Evolutionary conservation across 2,797 vertebrate species (phyloP).

Genomic region (Margarornis squamiger): DNA sequence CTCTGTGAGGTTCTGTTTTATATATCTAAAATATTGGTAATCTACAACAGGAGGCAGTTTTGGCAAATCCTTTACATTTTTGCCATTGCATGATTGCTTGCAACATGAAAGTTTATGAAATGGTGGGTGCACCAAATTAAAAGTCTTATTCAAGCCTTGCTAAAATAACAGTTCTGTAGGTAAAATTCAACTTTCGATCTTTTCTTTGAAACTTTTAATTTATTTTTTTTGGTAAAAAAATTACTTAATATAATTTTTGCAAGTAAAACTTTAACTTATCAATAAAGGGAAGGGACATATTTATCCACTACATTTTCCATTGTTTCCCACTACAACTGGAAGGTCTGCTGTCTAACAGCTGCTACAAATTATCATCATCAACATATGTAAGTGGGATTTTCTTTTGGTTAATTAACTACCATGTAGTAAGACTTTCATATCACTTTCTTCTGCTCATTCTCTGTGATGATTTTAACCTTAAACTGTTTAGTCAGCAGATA

Average conservation of each 20-base stretch:
- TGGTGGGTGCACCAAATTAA: neutral
- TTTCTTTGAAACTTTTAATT: neutral
- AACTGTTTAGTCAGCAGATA: neutral
- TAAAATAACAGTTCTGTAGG: neutral
- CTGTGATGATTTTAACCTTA: neutral
- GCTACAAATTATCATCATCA: neutral
- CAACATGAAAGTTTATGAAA: neutral
- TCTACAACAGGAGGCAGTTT: neutral
- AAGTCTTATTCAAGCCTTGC: neutral
- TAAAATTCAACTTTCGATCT: neutral
- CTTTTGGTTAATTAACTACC: neutral
- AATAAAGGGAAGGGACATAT: neutral
- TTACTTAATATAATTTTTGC: neutral
- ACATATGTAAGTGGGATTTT: neutral
- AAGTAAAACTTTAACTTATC: neutral
- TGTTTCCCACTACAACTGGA: neutral
- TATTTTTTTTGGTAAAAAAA: neutral
- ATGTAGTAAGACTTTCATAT: neutral
- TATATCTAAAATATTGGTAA: neutral
- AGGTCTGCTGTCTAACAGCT: neutral
- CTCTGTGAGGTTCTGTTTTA: neutral
- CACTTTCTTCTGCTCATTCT: neutral
- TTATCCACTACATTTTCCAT: neutral
- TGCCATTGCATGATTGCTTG: neutral
- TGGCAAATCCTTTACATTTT: neutral